Base-by-base conservation (phyloP, 2,797 vertebrate genomes). In the Rhabdomys pumilio region DNA sequence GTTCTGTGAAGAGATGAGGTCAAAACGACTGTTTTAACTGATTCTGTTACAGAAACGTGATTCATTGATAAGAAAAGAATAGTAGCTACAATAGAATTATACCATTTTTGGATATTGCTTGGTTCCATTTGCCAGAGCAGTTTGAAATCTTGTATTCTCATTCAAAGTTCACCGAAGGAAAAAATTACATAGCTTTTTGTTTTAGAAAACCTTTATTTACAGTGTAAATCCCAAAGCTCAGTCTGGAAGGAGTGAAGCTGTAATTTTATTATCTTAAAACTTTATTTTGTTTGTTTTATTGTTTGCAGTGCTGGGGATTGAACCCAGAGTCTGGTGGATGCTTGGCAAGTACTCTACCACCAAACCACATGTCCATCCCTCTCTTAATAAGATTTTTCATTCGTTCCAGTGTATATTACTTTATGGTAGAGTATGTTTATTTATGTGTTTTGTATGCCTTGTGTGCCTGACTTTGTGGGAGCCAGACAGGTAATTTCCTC, bases 181-280 rank as follows among this genome's bases (percentile, higher is more conserved):
- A 87, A 87, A 90, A 63, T 31, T 61, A 41, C 3, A 91, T 57
- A 38, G 8, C 57, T 73, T 55, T 76, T 41, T 44, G 7, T 73
- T 69, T 38, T 41, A 86, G 63, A 72, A 95, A 94, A 50, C 59
- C 72, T 10, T 88, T 93, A 4, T 92, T 87, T 86, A 3, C 1
- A 15, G 24, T 24, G 17, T 44, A 85, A 94, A 88, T 90, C 12
- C 55, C 81, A 44, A 38, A 69, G 61, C 8, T 38, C 6, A 41
- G 1, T 89, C 80, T 93, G 69, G 73, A 93, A 89, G 17, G 24
- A 47, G 11, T n/a, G 19, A 79, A 72, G 50, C 38, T 31, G 47
- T 86, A 6, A 34, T 87, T 84, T 89, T 81, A 31, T 90, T 96
- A 73, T 95, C 93, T 83, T 92, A n/a, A 3, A 34, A 20, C 34